A percentile compares a stretch with the other conserved stretches of the same genome.
Evolutionary conservation across 1,140 invertebrate genomes (phyloP).

Genomic region (Nomia melanderi): DNA sequence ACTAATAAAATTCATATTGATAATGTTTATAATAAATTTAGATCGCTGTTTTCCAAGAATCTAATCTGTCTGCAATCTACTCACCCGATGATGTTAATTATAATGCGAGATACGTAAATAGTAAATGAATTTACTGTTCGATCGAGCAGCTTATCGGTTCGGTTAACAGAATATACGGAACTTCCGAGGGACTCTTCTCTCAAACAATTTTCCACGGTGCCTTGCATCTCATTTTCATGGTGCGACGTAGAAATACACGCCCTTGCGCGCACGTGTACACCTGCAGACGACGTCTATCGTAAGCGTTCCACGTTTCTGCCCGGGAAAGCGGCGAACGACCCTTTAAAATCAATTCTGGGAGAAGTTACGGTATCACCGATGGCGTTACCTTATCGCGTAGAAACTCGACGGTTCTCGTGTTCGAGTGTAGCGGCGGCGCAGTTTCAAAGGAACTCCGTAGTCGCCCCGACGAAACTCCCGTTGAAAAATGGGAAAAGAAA

Average conservation of each 20-base stretch:
- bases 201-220: too few relatives aligned
- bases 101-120: too few relatives aligned
- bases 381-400: constrained; percentile 4
- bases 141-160: not conserved
- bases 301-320: not conserved
- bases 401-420: not conserved
- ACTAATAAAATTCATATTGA: too few relatives aligned
- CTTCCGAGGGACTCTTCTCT: not conserved
- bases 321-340: not conserved
- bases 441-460: not conserved
- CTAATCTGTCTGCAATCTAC: too few relatives aligned
- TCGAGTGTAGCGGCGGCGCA: not conserved
- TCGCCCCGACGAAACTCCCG: not conserved
- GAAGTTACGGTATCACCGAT: constrained; percentile 17
- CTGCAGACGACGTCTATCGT: not conserved
- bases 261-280: not conserved
- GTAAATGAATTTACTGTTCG: too few relatives aligned
- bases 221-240: not conserved
- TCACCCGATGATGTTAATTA: too few relatives aligned
- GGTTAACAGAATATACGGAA: not conserved
- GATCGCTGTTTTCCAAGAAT: too few relatives aligned
- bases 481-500: too few relatives aligned
- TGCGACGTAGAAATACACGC: not conserved
- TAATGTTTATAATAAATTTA: too few relatives aligned
- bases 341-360: constrained; percentile 22